A percentile compares a stretch with the other conserved stretches of the same genome.
phyloP scores from a whole-genome alignment of 2,113 vertebrate genomes.

The Notothenia coriiceps region DNA sequence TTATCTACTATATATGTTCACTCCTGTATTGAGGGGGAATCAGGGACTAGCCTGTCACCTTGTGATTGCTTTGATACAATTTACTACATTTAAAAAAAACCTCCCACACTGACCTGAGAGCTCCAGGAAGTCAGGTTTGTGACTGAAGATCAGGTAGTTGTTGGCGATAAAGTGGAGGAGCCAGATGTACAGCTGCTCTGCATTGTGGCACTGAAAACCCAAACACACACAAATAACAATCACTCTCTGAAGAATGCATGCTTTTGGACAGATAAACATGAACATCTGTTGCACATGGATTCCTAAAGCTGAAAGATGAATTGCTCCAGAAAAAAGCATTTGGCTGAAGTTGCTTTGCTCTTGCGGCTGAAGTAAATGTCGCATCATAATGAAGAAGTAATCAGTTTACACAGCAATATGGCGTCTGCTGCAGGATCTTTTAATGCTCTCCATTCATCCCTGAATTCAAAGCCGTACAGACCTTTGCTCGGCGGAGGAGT shows the following conservation, averaged over 20 bases:
- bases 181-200: constrained; percentile 95
- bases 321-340: not conserved
- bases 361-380: not conserved
- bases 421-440: not conserved
- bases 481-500: constrained; percentile 94
- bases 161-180: constrained; percentile 98
- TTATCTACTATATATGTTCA: no score
- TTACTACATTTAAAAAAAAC: not conserved
- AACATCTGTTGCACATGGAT: constrained; percentile 2
- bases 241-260: not conserved
- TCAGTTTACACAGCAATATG: not conserved
- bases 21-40: no score
- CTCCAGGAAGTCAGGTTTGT: constrained; percentile 97
- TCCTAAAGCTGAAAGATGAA: not conserved
- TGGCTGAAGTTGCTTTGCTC: not conserved
- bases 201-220: constrained; percentile 92
- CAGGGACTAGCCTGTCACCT: no score
- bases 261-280: not conserved
- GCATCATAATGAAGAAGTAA: not conserved
- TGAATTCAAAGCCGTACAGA: constrained; percentile 62
- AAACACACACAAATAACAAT: not conserved
- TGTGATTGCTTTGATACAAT: no score
- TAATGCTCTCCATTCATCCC: not conserved
- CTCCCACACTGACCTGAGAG: constrained; percentile 90
- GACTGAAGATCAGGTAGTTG: constrained; percentile 99